Conservation (phyloP, 2,113 vertebrate species). For the Eolophus roseicapilla region DNA sequence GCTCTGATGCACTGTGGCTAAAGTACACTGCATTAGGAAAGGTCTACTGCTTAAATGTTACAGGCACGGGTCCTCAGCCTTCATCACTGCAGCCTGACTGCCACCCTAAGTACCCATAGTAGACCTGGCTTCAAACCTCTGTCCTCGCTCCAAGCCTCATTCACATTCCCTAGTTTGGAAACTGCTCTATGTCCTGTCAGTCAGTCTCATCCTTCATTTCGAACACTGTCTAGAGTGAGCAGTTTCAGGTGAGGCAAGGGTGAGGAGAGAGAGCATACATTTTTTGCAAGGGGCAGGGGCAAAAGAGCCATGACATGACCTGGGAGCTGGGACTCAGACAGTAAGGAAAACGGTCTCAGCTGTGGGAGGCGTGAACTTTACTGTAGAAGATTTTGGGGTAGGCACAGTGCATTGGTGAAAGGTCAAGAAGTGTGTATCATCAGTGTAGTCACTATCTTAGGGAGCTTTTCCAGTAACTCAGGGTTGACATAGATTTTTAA, state of each 20-base stretch:
- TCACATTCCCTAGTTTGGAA: not conserved
- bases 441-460: not conserved
- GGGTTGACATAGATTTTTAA: accelerated
- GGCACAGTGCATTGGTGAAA: not conserved
- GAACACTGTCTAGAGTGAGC: accelerated
- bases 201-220: not conserved
- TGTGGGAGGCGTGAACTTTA: not conserved
- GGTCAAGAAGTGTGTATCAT: not conserved
- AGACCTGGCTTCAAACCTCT: not conserved
- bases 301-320: not conserved
- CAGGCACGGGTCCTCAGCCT: not conserved
- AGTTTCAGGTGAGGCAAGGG: not conserved
- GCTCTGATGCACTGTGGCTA: not conserved
- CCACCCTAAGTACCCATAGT: too few relatives aligned
- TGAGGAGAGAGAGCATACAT: not conserved
- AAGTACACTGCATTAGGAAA: not conserved
- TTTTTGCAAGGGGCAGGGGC: not conserved
- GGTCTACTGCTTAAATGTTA: not conserved
- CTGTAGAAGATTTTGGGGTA: not conserved
- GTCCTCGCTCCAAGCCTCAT: not conserved
- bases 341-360: not conserved
- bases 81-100: not conserved
- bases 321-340: accelerated
- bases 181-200: too few relatives aligned
- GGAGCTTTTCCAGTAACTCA: not conserved